phyloP scores from a whole-genome alignment of 1,140 invertebrate species.

The Leptoteleia sp. region DNA sequence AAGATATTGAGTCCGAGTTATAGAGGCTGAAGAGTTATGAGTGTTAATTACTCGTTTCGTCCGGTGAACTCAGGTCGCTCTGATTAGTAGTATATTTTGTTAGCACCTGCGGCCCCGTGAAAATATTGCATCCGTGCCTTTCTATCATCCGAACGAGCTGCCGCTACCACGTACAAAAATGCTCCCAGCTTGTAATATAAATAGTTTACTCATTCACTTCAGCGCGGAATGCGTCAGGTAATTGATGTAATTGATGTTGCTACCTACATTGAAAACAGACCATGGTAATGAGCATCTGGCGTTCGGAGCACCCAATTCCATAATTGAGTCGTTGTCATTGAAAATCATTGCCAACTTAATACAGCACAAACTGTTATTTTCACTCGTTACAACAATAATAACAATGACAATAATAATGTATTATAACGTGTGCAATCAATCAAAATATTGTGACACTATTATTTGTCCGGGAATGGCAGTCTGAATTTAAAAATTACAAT shows the following conservation, averaged over 20 bases:
- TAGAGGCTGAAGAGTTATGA: slow-evolving; percentile 71
- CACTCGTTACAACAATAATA: too few relatives aligned
- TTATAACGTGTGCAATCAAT: too few relatives aligned
- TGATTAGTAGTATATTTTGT: slow-evolving; percentile 73
- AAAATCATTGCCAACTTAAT: too few relatives aligned
- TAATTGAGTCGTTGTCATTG: slow-evolving; percentile 12
- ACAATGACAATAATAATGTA: too few relatives aligned
- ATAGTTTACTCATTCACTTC: slow-evolving; percentile 48
- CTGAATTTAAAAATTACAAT: too few relatives aligned
- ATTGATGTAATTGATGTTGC: slow-evolving; percentile 62
- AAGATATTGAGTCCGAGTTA: slow-evolving; percentile 65
- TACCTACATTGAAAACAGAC: slow-evolving; percentile 38
- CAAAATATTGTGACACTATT: too few relatives aligned
- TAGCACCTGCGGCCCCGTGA: slow-evolving; percentile 72
- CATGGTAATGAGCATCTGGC: slow-evolving; percentile 42
- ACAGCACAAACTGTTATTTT: too few relatives aligned
- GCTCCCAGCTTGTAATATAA: slow-evolving; percentile 50
- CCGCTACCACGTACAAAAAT: slow-evolving; percentile 55
- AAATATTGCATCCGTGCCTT: slow-evolving; percentile 56
- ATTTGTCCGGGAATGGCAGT: too few relatives aligned
- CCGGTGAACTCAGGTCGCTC: slow-evolving; percentile 60
- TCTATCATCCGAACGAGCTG: slow-evolving; percentile 51
- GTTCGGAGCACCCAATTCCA: too few relatives aligned
- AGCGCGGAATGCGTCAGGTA: slow-evolving; percentile 38
- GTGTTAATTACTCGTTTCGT: slow-evolving; percentile 76